A percentile compares a stretch with the other conserved stretches of the same genome.
These are phyloP conservation scores for Gobius niger DNA, from an alignment of 2,113 vertebrate genomes.

Conservation along the genomic window DNA sequence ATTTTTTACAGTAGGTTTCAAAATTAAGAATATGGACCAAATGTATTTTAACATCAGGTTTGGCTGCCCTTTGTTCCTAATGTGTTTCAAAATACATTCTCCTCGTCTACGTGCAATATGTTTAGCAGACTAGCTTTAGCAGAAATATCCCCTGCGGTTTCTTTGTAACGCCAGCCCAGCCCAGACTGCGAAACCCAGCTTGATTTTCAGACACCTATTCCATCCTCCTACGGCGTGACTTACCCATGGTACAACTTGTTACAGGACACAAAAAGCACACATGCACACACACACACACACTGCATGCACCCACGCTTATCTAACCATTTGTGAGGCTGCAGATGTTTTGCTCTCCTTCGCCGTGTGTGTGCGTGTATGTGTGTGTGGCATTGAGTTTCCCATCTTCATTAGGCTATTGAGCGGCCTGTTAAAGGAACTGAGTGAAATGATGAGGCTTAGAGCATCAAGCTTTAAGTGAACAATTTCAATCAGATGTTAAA, in stretches of 20 bases:
- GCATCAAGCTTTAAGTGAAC: not conserved
- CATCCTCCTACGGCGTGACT: constrained; percentile 58
- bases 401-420: constrained; percentile 30
- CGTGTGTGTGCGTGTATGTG: constrained; percentile 8
- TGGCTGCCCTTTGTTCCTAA: not conserved
- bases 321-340: constrained; percentile 1
- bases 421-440: constrained; percentile 7
- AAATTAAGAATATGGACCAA: not conserved
- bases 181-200: constrained; percentile 5
- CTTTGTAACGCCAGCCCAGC: constrained; percentile 19
- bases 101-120: not conserved
- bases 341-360: not conserved
- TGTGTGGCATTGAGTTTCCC: constrained; percentile 40
- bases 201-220: constrained; percentile 46
- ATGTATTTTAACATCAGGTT: not conserved
- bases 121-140: not conserved
- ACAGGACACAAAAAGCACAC: constrained; percentile 12
- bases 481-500: not conserved
- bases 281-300: not conserved
- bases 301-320: not conserved
- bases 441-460: not conserved
- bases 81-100: not conserved
- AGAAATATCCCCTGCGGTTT: constrained; percentile 15
- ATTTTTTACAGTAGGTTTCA: not conserved
- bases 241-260: constrained; percentile 61